Percentiles rank a stretch among this genome's conserved stretches.
Conservation (phyloP, 2,888 invertebrate genomes). For the Lasioglossum villosulum region DNA sequence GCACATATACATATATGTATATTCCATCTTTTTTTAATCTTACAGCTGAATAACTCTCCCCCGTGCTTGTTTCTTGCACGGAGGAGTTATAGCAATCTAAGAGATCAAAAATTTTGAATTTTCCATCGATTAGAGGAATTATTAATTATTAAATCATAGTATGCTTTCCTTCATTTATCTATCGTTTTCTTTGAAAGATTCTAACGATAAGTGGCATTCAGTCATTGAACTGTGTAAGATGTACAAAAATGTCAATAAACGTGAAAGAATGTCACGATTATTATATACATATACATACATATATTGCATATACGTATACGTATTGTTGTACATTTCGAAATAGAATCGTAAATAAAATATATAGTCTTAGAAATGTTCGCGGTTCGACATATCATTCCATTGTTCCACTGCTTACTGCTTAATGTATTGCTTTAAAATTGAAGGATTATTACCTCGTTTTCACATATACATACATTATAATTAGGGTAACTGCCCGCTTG, state of each 20-base stretch:
- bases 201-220: not conserved
- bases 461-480: slow-evolving; percentile 80
- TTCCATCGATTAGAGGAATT: not conserved
- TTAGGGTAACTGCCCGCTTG: slow-evolving; percentile 78
- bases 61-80: not conserved
- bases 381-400: slow-evolving; percentile 59
- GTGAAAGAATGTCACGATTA: slow-evolving; percentile 34
- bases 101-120: not conserved
- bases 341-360: slow-evolving; percentile 39
- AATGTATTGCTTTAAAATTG: slow-evolving; percentile 81
- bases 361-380: slow-evolving; percentile 49
- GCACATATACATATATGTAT: not conserved
- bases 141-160: not conserved
- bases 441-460: slow-evolving; percentile 83
- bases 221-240: slow-evolving; percentile 14
- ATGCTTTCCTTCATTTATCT: not conserved
- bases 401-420: slow-evolving; percentile 32
- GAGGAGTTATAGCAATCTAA: not conserved
- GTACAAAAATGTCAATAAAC: slow-evolving; percentile 43
- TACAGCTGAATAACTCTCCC: not conserved
- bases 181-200: slow-evolving; percentile 8
- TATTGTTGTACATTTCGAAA: slow-evolving; percentile 10
- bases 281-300: not conserved
- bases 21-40: not conserved
- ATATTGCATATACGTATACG: not conserved